Evolutionary conservation across 2,888 invertebrate genomes (phyloP).

Genomic region (Thymelicus lineola): DNA sequence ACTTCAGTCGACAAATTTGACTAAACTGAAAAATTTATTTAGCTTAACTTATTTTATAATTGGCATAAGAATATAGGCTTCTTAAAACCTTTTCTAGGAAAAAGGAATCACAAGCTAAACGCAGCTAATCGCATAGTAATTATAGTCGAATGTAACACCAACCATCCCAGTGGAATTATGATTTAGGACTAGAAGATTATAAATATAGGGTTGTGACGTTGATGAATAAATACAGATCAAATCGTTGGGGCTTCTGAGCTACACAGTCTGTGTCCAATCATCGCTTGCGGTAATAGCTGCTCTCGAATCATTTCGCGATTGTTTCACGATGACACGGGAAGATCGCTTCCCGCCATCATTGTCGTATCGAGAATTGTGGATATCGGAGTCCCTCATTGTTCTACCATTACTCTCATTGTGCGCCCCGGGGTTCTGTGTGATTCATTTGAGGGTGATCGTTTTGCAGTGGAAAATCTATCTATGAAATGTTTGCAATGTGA

Average conservation of each 20-base stretch:
- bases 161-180: background rate
- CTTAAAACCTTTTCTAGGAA: no score
- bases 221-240: no score
- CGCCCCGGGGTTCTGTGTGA: constrained; percentile 19
- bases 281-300: constrained; percentile 68
- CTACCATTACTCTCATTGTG: constrained; percentile 33
- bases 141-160: no score
- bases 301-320: constrained; percentile 73
- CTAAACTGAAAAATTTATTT: no score
- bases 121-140: no score
- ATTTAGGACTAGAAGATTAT: no score
- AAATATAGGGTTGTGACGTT: no score
- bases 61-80: no score
- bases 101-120: no score
- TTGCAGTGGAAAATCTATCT: constrained; percentile 6
- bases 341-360: constrained; percentile 17
- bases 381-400: constrained; percentile 32
- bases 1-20: no score
- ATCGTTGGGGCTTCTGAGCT: constrained; percentile 22
- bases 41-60: no score
- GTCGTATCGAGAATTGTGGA: constrained; percentile 34
- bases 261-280: constrained; percentile 53
- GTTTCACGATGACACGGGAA: constrained; percentile 49
- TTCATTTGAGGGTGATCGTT: constrained; percentile 30
- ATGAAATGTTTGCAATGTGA: constrained; percentile 1